A percentile compares a stretch with the other conserved stretches of the same genome.
Evolutionary conservation across 2,888 invertebrate genomes (phyloP).

Genomic region (Meteorus colon): DNA sequence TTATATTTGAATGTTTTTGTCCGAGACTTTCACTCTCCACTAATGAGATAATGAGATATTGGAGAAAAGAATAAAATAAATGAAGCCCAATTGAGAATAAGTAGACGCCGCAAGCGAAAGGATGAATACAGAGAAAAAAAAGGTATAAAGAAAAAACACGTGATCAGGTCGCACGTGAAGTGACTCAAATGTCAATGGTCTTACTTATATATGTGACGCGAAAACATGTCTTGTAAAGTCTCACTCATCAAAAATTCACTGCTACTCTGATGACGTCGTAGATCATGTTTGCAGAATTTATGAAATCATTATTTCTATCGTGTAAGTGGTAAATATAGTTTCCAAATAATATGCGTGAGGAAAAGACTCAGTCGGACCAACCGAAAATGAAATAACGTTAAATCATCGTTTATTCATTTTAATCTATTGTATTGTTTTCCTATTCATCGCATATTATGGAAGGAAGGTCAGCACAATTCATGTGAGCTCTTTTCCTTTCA

Average conservation of each 20-base stretch:
- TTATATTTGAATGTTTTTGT: not conserved
- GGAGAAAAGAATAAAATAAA: not conserved
- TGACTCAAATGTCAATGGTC: conserved; percentile 7
- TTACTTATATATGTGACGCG: not conserved
- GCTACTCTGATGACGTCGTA: not conserved
- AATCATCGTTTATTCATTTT: not conserved
- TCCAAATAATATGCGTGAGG: not conserved
- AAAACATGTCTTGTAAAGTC: not conserved
- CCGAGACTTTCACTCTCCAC: not conserved
- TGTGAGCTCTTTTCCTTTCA: not conserved
- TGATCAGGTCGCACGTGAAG: not conserved
- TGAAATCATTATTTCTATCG: not conserved
- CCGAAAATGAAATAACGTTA: not conserved
- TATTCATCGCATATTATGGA: not conserved
- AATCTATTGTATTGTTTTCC: not conserved
- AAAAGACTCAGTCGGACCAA: not conserved
- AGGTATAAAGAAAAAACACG: not conserved
- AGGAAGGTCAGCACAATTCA: no score
- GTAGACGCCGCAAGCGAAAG: not conserved
- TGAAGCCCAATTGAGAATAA: not conserved
- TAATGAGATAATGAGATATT: not conserved
- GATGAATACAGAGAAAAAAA: not conserved
- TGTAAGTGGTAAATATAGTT: no score
- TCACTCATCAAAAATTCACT: not conserved
- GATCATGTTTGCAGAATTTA: not conserved